Evolutionary conservation across 35 echinoderm and acorn worm genomes (phyloP), one percentile per base, ranked within the genome.

Genomic region (Ptychodera flava): DNA sequence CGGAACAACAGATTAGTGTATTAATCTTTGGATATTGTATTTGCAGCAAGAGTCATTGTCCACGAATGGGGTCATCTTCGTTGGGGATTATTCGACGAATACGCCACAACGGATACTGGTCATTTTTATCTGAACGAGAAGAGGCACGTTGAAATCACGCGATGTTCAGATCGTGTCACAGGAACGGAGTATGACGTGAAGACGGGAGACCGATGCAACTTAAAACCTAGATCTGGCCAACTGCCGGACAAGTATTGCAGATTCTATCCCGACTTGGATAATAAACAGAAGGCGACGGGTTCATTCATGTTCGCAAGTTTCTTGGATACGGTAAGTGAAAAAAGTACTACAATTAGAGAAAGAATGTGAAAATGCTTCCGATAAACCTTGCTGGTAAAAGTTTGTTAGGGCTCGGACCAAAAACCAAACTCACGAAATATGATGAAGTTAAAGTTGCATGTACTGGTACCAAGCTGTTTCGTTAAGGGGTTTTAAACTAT

Each of bases 41-140:
- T 77, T 83, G n/a, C 82, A 83, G 82, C 34, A 30, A 83, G 37
- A 83, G 16, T 83, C 0, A 16, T 83, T 10, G 1, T 83, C 28
- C 82, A 83, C 37, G 82, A 83, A n/a, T 83, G 82, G 82, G 82
- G 82, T 35, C 82, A 83, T 83, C 82, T 83, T 16, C 6, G 82
- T 0, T 83, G 82, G 82, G 82, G 82, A 36, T 35, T 83, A 28
- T 83, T 83, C 37, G 82, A 83, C 35, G 82, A 83, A 30, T 83
- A 83, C 29, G 37, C 82, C 1, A 83, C 82, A 83, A 22, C 6
- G 45, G 22, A 64, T 64, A 22, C 6, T 22, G 22, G 22, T 12
- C 45, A 64, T 64, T 64, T 64, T 22, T 64, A 64, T 22, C 45
- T 64, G 6, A 22, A 64, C 45, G 45, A 64, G 22, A 64, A 64